Evolutionary conservation across 1,140 invertebrate genomes (phyloP).

Genomic region (Aphaenogaster floridana): DNA sequence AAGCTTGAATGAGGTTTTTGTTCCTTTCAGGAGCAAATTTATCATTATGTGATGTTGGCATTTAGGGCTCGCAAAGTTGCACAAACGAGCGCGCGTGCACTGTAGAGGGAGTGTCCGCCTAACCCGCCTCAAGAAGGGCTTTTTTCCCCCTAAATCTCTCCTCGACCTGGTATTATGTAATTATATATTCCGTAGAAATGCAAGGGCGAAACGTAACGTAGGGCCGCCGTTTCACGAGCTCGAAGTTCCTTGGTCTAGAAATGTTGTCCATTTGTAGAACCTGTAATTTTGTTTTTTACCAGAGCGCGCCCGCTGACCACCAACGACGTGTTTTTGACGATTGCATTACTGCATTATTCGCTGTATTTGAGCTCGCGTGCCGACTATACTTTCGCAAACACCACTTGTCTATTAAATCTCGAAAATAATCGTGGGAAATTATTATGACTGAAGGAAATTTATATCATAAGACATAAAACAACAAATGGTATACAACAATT

Average conservation of each 20-base stretch:
- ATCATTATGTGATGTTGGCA: slow-evolving; percentile 63
- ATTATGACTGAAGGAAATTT: background rate
- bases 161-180: slow-evolving; percentile 81
- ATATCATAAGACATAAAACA: background rate
- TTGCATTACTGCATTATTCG: slow-evolving; percentile 29
- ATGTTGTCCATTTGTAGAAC: slow-evolving; percentile 39
- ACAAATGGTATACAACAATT: background rate
- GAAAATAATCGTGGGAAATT: background rate
- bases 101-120: slow-evolving; percentile 74
- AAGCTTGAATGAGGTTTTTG: slow-evolving; percentile 39
- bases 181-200: slow-evolving; percentile 81
- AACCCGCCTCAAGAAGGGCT: slow-evolving; percentile 64
- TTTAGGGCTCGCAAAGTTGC: slow-evolving; percentile 63
- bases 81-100: slow-evolving; percentile 66
- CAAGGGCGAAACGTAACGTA: slow-evolving; percentile 78
- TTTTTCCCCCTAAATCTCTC: slow-evolving; percentile 76
- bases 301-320: background rate
- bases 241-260: slow-evolving; percentile 27
- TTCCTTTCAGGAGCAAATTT: slow-evolving; percentile 29
- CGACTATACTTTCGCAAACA: background rate
- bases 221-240: slow-evolving; percentile 15
- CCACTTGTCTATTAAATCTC: slow-evolving; percentile 8
- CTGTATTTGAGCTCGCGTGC: slow-evolving; percentile 3
- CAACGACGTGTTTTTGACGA: slow-evolving; percentile 24
- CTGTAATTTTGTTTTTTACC: slow-evolving; percentile 63